These are phyloP conservation scores for Gallirallus australis DNA, from an alignment of 2,797 vertebrate species.

Conservation along the genomic window DNA sequence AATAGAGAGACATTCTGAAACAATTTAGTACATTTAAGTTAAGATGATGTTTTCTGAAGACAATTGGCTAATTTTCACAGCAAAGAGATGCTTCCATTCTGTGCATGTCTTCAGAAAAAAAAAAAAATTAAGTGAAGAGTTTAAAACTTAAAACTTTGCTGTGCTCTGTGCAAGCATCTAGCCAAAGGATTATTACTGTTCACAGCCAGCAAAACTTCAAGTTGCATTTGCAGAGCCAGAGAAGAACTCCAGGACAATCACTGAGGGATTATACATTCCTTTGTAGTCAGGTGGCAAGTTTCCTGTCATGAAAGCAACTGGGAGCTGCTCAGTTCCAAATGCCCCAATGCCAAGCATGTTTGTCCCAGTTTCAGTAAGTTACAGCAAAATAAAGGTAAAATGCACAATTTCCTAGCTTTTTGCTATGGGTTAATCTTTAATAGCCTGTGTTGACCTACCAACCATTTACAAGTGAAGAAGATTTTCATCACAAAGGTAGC, in stretches of 20 bases:
- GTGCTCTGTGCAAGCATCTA: background rate
- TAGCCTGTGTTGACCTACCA: background rate
- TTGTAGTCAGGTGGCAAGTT: slow-evolving; percentile 29
- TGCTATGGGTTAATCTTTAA: background rate
- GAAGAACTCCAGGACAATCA: background rate
- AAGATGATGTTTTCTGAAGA: background rate
- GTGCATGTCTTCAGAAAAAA: background rate
- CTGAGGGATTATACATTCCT: slow-evolving; percentile 34
- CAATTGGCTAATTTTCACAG: background rate
- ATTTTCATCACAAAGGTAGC: background rate
- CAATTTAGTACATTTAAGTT: background rate
- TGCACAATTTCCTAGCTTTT: background rate
- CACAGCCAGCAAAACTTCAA: background rate
- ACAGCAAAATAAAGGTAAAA: background rate
- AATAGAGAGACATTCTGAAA: background rate
- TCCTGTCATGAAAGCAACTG: slow-evolving; percentile 56
- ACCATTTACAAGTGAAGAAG: background rate
- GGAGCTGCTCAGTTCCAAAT: slow-evolving; percentile 25
- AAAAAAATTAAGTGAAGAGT: background rate
- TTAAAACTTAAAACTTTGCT: background rate
- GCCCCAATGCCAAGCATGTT: slow-evolving; percentile 23
- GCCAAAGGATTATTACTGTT: background rate
- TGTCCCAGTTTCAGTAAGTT: slow-evolving; percentile 52
- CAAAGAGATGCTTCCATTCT: background rate
- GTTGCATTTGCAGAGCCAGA: slow-evolving; percentile 32